Evolutionary conservation across 2,888 invertebrate species (phyloP), one percentile per base, ranked within the genome.

Genomic region (Apamea anceps): DNA sequence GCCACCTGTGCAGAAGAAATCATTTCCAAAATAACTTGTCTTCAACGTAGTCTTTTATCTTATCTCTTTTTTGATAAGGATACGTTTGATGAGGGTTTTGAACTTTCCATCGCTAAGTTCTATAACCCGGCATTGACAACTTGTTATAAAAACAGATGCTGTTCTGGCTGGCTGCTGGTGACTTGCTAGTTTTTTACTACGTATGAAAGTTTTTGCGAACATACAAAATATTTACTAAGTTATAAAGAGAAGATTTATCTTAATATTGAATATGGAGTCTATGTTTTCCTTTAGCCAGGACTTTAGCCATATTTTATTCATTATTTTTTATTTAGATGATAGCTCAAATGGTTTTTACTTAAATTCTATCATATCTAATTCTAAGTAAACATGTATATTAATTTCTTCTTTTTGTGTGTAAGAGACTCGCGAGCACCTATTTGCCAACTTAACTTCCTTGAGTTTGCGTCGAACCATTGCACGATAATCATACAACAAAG

Each of bases 401-500:
- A 60, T n/a, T n/a, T 60, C 12, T 60, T n/a, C n/a, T 5, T 60
- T 12, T 12, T 60, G 12, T 60, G 4, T 12, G 1, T 60, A 60
- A n/a, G n/a, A 60, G 12, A 60, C 12, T 60, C 12, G 5, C n/a
- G 25, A 12, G n/a, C 12, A 13, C 57, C 5, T 60, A 60, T n/a
- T n/a, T 60, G 5, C n/a, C 57, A 25, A 51, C 18, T 45, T 51
- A n/a, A 37, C 32, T 71, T 28, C 28, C 4, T 42, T 28, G 37
- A 48, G 15, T 66, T 74, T 60, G 60, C 67, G 62, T 62, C 37
- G n/a, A 66, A 32, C 7, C 18, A 63, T 70, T 65, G n/a, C 75
- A 21, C 32, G 67, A 74, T 71, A 82, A 85, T 79, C 28, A 81
- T 60, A 66, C 45, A 51, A 71, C 66, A 73, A 71, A 62, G 15